phyloP scores from a whole-genome alignment of 92 coral and sea anemone genomes.

The Porites evermanni region DNA sequence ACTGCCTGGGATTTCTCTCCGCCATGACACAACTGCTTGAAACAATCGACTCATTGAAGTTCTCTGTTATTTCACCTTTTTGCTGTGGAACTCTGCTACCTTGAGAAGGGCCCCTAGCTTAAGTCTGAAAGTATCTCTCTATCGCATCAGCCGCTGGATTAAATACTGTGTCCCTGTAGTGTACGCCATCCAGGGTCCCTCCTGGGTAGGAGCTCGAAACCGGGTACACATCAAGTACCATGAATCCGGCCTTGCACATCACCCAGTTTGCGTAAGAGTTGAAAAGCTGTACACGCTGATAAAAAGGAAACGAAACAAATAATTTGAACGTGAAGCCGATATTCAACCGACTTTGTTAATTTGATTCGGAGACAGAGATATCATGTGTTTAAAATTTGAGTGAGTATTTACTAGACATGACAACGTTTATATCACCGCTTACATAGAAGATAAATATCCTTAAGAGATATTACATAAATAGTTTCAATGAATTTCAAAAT shows the following conservation, averaged over 20 bases:
- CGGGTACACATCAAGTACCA: slow-evolving; percentile 75
- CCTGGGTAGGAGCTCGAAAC: slow-evolving; percentile 75
- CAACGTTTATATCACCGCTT: no score
- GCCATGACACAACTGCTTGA: no score
- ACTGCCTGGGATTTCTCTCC: no score
- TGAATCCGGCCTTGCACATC: slow-evolving; percentile 79
- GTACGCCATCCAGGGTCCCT: slow-evolving; percentile 87
- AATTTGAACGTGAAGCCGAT: neutral
- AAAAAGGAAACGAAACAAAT: neutral
- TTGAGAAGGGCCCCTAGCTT: neutral
- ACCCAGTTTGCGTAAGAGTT: slow-evolving; percentile 82
- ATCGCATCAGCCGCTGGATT: slow-evolving; percentile 74
- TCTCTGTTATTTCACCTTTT: no score
- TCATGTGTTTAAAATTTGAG: no score
- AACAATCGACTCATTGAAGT: no score
- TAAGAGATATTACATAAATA: no score
- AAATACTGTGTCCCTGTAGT: slow-evolving; percentile 69
- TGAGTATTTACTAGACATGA: no score
- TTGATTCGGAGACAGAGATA: no score
- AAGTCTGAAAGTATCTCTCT: slow-evolving; percentile 58
- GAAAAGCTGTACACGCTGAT: slow-evolving; percentile 79
- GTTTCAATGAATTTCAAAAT: neutral
- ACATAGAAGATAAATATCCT: no score
- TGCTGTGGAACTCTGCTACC: no score
- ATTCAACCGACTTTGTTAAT: no score